Percentiles rank a stretch among this genome's conserved stretches.
These are phyloP conservation scores for Oscheius sp. DNA, from an alignment of 2,888 invertebrate genomes.

Conservation along the genomic window DNA sequence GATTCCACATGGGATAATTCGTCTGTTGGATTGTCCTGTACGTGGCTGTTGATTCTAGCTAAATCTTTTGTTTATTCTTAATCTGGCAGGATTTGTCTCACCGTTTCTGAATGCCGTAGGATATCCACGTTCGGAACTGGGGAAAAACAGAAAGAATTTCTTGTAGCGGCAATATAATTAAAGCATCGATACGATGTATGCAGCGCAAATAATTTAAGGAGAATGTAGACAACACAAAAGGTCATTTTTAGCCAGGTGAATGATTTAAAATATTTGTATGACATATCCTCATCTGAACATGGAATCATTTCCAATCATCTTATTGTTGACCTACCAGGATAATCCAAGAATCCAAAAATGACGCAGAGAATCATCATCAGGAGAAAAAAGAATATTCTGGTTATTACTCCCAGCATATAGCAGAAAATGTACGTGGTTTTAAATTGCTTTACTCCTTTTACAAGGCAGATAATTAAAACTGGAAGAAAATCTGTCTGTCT, in stretches of 20 bases:
- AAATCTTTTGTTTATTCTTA: neutral
- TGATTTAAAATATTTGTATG: slow-evolving; percentile 42
- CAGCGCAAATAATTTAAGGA: slow-evolving; percentile 47
- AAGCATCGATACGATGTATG: slow-evolving; percentile 47
- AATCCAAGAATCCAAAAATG: slow-evolving; percentile 9
- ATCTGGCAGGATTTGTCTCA: neutral
- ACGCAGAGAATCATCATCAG: slow-evolving; percentile 7
- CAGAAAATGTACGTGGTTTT: slow-evolving; percentile 8
- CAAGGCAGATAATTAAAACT: slow-evolving; percentile 22
- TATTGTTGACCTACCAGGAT: slow-evolving; percentile 19
- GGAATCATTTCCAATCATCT: neutral
- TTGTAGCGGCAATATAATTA: slow-evolving; percentile 45
- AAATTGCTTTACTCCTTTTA: slow-evolving; percentile 24
- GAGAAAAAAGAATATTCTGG: slow-evolving; percentile 27
- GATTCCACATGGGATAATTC: slow-evolving; percentile 17
- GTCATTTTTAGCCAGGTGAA: slow-evolving; percentile 41
- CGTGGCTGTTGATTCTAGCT: slow-evolving; percentile 31
- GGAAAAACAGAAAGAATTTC: slow-evolving; percentile 25
- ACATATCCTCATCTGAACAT: slow-evolving; percentile 27
- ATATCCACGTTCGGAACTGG: slow-evolving; percentile 11
- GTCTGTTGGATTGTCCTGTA: slow-evolving; percentile 18
- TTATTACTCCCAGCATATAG: slow-evolving; percentile 26
- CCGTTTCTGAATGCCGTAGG: slow-evolving; percentile 26
- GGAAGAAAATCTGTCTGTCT: neutral
- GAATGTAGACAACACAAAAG: slow-evolving; percentile 41